phyloP scores from a whole-genome alignment of 1,140 invertebrate genomes.

The Nephila pilipes region DNA sequence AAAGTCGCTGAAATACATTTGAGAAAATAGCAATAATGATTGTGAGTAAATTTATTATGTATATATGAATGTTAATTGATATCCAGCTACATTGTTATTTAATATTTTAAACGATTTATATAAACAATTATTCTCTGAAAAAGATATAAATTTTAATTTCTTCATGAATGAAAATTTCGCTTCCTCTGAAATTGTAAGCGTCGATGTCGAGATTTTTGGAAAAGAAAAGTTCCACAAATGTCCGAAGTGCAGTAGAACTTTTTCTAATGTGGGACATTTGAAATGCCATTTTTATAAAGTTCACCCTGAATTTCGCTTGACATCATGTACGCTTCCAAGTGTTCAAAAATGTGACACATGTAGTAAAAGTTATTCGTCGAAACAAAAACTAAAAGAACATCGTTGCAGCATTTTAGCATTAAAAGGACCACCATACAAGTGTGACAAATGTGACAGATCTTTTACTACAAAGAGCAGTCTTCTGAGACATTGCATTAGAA shows the following conservation, averaged over 20 bases:
- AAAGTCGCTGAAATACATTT: no score
- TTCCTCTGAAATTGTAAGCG: no score
- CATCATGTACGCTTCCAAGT: background rate
- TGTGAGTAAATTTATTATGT: no score
- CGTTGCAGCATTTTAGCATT: background rate
- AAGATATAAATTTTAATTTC: no score
- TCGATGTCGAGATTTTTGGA: no score
- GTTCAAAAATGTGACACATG: background rate
- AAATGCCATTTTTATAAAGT: slow-evolving; percentile 50
- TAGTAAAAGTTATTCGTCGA: background rate
- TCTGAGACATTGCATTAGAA: background rate
- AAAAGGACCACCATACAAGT: background rate
- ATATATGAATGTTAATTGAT: no score
- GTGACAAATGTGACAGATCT: background rate
- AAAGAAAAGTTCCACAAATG: background rate
- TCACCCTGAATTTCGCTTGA: slow-evolving; percentile 22
- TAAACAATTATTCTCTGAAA: no score
- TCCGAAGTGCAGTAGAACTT: slow-evolving; percentile 17
- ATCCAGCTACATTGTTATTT: no score
- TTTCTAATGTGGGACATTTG: background rate
- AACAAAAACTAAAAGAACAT: background rate
- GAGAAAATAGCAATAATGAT: no score
- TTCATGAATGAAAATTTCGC: no score
- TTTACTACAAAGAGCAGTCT: background rate
- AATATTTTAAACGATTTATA: no score